Percentiles rank a stretch among this genome's conserved stretches.
These are phyloP conservation scores for Xylocopa sonorina DNA, from an alignment of 1,140 invertebrate genomes.

Conservation along the genomic window DNA sequence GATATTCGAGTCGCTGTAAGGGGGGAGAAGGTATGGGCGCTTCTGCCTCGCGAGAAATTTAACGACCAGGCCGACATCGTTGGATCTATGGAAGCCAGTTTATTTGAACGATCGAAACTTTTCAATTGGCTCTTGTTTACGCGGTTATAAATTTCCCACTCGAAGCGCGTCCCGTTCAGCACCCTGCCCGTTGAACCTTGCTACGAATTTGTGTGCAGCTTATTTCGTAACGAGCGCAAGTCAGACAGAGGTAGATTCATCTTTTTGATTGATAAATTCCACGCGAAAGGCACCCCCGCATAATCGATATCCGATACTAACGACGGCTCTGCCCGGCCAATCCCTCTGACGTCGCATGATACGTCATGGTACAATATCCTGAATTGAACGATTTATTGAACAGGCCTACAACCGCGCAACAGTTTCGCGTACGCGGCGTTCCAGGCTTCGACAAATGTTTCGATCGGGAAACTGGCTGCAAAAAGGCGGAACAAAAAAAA, in stretches of 20 bases:
- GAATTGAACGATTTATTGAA: slow-evolving; percentile 22
- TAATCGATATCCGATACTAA: slow-evolving; percentile 52
- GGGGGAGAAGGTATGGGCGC: too few relatives aligned
- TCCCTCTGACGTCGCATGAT: slow-evolving; percentile 12
- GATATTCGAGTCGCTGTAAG: too few relatives aligned
- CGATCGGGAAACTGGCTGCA: not conserved
- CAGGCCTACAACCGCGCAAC: not conserved
- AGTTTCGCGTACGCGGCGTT: not conserved
- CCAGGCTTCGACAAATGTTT: slow-evolving; percentile 10
- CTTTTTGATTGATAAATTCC: slow-evolving; percentile 46
- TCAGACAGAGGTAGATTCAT: not conserved
- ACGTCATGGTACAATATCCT: slow-evolving; percentile 34
- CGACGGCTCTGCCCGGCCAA: slow-evolving; percentile 19
- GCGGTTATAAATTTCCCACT: not conserved
- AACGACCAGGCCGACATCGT: too few relatives aligned
- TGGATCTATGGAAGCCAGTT: too few relatives aligned
- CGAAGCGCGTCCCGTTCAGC: not conserved
- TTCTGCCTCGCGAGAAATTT: too few relatives aligned
- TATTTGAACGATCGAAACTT: too few relatives aligned
- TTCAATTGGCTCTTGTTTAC: not conserved
- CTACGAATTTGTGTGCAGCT: not conserved
- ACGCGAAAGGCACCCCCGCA: not conserved
- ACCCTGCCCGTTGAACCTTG: not conserved
- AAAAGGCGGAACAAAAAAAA: not conserved
- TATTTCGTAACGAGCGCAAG: slow-evolving; percentile 1